Evolutionary conservation across 1,140 invertebrate species (phyloP).

Genomic region (Phocides pigmalion): DNA sequence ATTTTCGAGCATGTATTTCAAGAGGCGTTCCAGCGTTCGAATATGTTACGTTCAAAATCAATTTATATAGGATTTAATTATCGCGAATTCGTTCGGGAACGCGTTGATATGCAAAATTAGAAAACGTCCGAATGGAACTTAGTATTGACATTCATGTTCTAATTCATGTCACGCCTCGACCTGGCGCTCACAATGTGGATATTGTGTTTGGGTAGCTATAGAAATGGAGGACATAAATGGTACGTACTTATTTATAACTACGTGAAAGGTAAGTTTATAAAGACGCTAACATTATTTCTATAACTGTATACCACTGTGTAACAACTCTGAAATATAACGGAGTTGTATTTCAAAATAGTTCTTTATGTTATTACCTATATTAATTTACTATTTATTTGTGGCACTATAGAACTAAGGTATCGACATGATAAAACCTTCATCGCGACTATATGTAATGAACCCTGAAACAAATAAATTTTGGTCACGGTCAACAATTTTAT

Average conservation of each 20-base stretch:
- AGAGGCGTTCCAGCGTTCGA: constrained; percentile 36
- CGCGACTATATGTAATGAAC: too few relatives aligned
- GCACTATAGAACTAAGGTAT: too few relatives aligned
- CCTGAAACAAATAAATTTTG: too few relatives aligned
- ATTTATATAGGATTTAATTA: constrained; percentile 25
- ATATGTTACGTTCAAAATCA: constrained; percentile 29
- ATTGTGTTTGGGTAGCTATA: constrained; percentile 1
- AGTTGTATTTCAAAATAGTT: too few relatives aligned
- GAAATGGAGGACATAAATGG: not conserved
- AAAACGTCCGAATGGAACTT: constrained; percentile 47
- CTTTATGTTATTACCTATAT: too few relatives aligned
- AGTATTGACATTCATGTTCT: constrained; percentile 51
- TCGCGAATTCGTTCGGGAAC: constrained; percentile 25
- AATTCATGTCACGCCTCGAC: constrained; percentile 44
- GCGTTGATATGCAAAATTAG: constrained; percentile 58
- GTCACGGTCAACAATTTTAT: too few relatives aligned
- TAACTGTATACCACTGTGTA: too few relatives aligned
- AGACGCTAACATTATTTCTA: not conserved
- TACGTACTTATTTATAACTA: not conserved
- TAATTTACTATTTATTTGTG: too few relatives aligned
- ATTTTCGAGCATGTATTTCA: constrained; percentile 27
- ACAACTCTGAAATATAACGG: too few relatives aligned
- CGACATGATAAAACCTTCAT: too few relatives aligned
- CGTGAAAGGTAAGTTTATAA: not conserved
- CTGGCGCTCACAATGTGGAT: constrained; percentile 41